Conservation (phyloP, 1,140 invertebrate species). For the Steinernema feltiae region DNA sequence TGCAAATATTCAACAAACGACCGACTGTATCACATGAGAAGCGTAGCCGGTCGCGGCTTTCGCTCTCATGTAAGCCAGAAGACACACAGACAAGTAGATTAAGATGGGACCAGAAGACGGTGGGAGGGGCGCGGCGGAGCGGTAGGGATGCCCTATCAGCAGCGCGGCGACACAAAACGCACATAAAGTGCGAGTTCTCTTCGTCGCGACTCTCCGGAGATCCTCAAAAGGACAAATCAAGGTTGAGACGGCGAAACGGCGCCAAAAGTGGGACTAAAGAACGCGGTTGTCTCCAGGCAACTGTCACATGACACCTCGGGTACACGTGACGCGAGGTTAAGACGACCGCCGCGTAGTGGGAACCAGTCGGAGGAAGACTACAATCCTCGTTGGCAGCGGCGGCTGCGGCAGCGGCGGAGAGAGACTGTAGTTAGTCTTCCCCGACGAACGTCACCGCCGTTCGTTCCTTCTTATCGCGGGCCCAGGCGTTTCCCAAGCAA, state of each 20-base stretch:
- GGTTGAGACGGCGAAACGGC: neutral
- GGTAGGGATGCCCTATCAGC: neutral
- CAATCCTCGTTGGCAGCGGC: neutral
- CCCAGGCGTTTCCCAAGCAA: neutral
- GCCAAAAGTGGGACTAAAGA: neutral
- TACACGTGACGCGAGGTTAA: neutral
- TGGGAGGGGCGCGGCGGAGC: neutral
- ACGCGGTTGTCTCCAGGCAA: neutral
- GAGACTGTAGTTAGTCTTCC: neutral
- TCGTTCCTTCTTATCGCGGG: no score
- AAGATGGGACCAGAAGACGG: neutral
- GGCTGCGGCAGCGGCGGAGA: no score
- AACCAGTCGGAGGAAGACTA: neutral
- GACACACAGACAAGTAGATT: conserved; percentile 3
- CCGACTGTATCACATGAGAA: conserved; percentile 7
- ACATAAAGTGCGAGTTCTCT: no score
- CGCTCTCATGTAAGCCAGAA: conserved; percentile 1
- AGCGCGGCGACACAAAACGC: neutral
- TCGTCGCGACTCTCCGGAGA: no score
- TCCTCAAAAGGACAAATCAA: neutral
- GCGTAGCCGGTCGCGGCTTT: neutral
- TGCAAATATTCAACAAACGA: neutral
- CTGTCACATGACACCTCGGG: neutral
- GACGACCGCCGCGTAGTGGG: neutral
- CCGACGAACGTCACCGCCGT: neutral